phyloP scores from a whole-genome alignment of 2,888 invertebrate species.

The Lasiommata megera region DNA sequence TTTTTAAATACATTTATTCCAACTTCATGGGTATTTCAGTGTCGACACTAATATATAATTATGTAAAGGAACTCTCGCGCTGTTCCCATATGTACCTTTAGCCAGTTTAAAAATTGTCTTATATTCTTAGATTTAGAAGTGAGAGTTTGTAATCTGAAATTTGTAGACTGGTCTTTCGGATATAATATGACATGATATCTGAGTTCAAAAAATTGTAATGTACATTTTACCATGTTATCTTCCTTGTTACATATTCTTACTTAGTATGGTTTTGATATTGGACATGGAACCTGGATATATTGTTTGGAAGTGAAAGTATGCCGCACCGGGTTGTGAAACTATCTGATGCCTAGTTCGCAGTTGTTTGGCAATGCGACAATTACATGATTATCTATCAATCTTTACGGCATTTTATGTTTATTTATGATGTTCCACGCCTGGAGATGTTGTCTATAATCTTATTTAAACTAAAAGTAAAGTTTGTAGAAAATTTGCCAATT shows the following conservation, averaged over 20 bases:
- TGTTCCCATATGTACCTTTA: no score
- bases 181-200: no score
- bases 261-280: not conserved
- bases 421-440: not conserved
- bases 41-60: no score
- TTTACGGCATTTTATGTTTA: conserved; percentile 8
- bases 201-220: no score
- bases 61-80: no score
- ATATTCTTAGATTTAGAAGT: no score
- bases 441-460: conserved; percentile 23
- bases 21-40: no score
- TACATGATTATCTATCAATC: conserved; percentile 22
- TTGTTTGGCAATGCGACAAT: conserved; percentile 30
- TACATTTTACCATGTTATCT: not conserved
- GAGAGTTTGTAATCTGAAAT: no score
- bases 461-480: not conserved
- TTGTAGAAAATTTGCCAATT: not conserved
- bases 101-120: no score
- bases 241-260: not conserved
- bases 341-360: conserved; percentile 27
- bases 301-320: conserved; percentile 35
- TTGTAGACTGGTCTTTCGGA: no score
- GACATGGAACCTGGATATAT: conserved; percentile 24
- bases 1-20: no score
- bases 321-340: conserved; percentile 29